Evolutionary conservation across 1,140 invertebrate species (phyloP), one percentile per base, ranked within the genome.

Genomic region (Schlechtendalia chinensis): DNA sequence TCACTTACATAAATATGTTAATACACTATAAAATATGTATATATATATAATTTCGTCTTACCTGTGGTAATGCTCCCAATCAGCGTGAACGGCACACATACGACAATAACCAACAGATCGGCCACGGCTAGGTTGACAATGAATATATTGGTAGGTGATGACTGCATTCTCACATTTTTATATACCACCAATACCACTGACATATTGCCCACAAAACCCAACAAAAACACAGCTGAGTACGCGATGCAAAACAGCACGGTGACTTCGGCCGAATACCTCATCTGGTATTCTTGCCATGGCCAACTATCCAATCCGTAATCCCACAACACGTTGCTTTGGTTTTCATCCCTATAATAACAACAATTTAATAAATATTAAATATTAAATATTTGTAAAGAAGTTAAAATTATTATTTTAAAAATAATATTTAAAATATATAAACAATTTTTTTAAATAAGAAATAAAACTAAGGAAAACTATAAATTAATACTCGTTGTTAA

Each of bases 1-100:
- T 39, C 8, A 39, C 32, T 39, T 4, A 39, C 8, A 8, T 39
- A 8, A 39, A 39, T 39, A 39, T n/a, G n/a, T n/a, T n/a, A n/a
- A n/a, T n/a, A n/a, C n/a, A n/a, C n/a, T n/a, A n/a, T n/a, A n/a
- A n/a, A n/a, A n/a, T n/a, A n/a, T n/a, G n/a, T n/a, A n/a, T n/a
- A n/a, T 14, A 53, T 53, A 53, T 53, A 53, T 53, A 12, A 12
- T 12, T 14, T 53, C 14, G 14, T 54, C 94, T 96, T 89, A 96
- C 94, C 94, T 84, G 94, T 93, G 86, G 95, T 93, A 81, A 97
- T 93, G 87, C 97, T 96, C 86, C 93, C 93, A 89, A 97, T 91
- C 65, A 90, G 83, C 54, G 89, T 90, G 79, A 90, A 87, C 0
- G 89, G 89, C 84, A 89, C 89, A 10, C 88, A 89, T 69, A 90